Conservation (phyloP, 2,797 vertebrate genomes). For the Chiroxiphia lanceolata region DNA sequence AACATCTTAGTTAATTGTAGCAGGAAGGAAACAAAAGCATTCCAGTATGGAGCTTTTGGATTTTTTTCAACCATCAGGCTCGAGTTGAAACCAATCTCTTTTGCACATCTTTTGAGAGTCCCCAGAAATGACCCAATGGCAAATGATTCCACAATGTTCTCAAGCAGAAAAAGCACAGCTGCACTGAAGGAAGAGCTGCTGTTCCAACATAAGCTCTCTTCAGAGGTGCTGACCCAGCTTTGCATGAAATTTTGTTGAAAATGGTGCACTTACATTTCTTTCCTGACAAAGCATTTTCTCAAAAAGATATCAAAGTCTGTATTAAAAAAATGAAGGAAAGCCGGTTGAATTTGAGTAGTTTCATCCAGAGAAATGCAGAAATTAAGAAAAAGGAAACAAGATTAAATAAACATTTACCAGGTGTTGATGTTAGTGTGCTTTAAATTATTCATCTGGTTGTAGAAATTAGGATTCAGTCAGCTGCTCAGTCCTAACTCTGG, state of each 20-base stretch:
- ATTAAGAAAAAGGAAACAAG: background rate
- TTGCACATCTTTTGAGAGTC: background rate
- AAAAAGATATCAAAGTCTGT: background rate
- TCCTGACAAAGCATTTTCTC: background rate
- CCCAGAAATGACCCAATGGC: background rate
- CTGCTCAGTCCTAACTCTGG: background rate
- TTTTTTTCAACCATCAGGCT: background rate
- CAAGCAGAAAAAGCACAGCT: background rate
- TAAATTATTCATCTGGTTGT: background rate
- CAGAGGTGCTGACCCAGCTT: slow-evolving; percentile 23
- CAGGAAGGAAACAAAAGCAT: background rate
- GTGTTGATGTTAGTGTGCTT: background rate
- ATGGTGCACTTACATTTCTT: background rate
- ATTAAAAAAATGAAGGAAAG: background rate
- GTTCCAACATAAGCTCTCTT: background rate
- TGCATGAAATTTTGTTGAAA: background rate
- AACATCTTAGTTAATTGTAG: background rate
- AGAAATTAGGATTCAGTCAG: background rate
- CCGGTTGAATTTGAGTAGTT: background rate
- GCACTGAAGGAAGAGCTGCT: background rate
- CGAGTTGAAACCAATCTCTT: background rate
- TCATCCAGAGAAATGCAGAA: background rate
- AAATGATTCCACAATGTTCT: background rate
- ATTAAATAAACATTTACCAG: background rate
- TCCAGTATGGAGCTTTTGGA: background rate